phyloP scores from a whole-genome alignment of 2,797 vertebrate species.

The Enteromius treurensis region DNA sequence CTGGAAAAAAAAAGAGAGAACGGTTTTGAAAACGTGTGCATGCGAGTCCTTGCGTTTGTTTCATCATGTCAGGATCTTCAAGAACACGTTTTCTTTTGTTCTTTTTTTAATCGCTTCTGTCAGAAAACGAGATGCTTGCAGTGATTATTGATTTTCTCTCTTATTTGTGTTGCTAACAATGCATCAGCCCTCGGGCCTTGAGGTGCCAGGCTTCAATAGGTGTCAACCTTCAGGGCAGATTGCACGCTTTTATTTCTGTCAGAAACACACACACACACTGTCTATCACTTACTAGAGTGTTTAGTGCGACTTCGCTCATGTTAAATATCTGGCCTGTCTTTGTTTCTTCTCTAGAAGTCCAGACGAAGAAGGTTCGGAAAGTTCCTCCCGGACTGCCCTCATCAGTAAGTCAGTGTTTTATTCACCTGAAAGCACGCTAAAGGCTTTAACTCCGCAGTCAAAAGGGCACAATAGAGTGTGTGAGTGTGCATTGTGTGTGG shows the following conservation, averaged over 20 bases:
- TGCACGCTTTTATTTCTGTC: constrained; percentile 50
- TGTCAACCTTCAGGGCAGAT: constrained; percentile 52
- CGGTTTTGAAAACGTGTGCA: no score
- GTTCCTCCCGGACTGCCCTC: constrained; percentile 96
- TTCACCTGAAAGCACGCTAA: background rate
- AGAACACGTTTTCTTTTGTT: background rate
- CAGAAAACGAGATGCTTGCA: background rate
- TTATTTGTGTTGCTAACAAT: constrained; percentile 22
- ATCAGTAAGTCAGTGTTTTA: constrained; percentile 85
- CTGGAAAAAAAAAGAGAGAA: no score
- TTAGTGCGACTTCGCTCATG: background rate
- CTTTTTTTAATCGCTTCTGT: constrained; percentile 24
- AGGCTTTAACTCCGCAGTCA: background rate
- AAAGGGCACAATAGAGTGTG: background rate
- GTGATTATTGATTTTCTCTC: constrained; percentile 23
- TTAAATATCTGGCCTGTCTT: constrained; percentile 47
- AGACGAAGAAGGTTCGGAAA: constrained; percentile 96
- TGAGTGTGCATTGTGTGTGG: background rate
- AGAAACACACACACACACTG: background rate
- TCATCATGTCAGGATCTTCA: background rate
- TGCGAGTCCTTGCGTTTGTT: background rate
- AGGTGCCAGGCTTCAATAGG: constrained; percentile 64
- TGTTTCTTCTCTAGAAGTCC: constrained; percentile 81
- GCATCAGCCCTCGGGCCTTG: constrained; percentile 64
- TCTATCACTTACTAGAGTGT: background rate